Conservation (phyloP, 2,113 vertebrate species). For the Lycaon pictus region DNA sequence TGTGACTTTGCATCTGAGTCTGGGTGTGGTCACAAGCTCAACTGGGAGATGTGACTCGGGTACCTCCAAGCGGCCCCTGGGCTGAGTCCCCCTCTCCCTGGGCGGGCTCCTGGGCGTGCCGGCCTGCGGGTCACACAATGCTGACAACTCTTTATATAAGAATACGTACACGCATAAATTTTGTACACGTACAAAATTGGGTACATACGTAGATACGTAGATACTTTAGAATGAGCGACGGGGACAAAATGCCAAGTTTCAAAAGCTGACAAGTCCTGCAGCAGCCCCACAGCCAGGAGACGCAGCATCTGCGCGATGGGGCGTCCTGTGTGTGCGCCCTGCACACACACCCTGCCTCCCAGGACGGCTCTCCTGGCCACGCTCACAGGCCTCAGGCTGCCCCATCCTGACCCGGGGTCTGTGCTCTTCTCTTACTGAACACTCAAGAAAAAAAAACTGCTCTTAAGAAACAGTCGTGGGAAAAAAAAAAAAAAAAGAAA, state of each 20-base stretch:
- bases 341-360: background rate
- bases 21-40: background rate
- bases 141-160: background rate
- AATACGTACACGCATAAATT: no score
- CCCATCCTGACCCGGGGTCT: background rate
- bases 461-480: background rate
- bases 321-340: background rate
- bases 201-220: background rate
- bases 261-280: background rate
- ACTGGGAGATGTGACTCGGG: background rate
- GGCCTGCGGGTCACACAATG: background rate
- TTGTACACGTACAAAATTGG: background rate
- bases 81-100: background rate
- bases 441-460: background rate
- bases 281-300: background rate
- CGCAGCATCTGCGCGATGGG: background rate
- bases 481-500: no score
- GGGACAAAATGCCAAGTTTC: background rate
- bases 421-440: background rate
- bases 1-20: background rate
- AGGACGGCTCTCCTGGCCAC: background rate
- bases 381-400: background rate
- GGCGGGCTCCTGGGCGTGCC: background rate
- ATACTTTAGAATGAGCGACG: background rate
- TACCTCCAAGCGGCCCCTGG: no score